Evolutionary conservation across 2,113 vertebrate species (phyloP).

Genomic region (Lanius collurio): DNA sequence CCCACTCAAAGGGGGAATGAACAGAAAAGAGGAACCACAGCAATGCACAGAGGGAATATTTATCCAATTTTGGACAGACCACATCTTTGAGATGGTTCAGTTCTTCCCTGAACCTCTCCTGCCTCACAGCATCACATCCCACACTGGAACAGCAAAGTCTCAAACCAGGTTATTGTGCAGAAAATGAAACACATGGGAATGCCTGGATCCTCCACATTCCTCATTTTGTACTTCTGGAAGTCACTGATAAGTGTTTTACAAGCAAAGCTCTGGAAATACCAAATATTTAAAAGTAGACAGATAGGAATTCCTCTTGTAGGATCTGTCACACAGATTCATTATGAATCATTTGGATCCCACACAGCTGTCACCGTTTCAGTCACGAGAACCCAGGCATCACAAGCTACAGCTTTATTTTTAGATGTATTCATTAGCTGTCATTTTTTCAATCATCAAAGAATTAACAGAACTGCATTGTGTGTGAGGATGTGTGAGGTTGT

Average conservation of each 20-base stretch:
- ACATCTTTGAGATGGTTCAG: accelerated
- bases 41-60: background rate
- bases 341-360: background rate
- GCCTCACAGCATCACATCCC: background rate
- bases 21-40: background rate
- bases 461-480: background rate
- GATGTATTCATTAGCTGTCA: background rate
- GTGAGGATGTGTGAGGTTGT: background rate
- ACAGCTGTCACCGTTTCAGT: background rate
- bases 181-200: background rate
- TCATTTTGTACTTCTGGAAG: background rate
- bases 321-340: background rate
- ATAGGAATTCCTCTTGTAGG: background rate
- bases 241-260: background rate
- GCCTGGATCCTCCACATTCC: background rate
- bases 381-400: background rate
- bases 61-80: background rate
- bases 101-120: background rate
- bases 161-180: accelerated
- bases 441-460: background rate
- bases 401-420: background rate
- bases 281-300: background rate
- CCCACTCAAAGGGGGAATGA: background rate
- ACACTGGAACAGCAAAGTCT: background rate
- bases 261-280: background rate